Evolutionary conservation across 2,888 invertebrate genomes (phyloP).

Genomic region (Caenorhabditis sulstoni): DNA sequence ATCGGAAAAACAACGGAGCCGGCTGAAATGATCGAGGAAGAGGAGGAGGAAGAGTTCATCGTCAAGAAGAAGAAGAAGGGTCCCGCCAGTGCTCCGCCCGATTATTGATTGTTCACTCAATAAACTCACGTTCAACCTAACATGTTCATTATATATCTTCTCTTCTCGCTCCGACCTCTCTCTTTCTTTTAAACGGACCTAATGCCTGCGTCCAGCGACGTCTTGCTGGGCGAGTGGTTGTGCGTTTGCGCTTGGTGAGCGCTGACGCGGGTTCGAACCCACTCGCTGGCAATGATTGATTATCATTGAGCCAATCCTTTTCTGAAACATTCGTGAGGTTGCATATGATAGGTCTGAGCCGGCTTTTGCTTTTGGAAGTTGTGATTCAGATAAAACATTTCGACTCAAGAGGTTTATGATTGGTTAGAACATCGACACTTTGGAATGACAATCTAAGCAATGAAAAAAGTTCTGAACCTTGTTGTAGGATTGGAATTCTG

Average conservation of each 20-base stretch:
- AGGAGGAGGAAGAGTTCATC: constrained; percentile 15
- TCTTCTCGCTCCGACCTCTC: background rate
- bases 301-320: constrained; percentile 57
- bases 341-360: constrained; percentile 58
- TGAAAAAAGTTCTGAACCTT: background rate
- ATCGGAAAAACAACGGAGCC: background rate
- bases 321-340: constrained; percentile 47
- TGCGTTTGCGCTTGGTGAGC: constrained; percentile 11
- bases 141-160: background rate
- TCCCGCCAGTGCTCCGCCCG: no score
- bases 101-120: no score
- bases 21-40: constrained; percentile 1
- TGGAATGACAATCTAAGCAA: no score
- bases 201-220: background rate
- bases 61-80: constrained; percentile 11
- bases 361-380: background rate
- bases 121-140: no score
- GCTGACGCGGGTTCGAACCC: constrained; percentile 20
- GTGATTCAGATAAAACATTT: no score
- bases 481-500: background rate
- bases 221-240: constrained; percentile 49
- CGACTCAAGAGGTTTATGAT: no score
- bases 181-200: constrained; percentile 8
- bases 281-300: constrained; percentile 52
- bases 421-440: no score